phyloP scores from a whole-genome alignment of 2,888 invertebrate species.

The Cosmia pyralina region DNA sequence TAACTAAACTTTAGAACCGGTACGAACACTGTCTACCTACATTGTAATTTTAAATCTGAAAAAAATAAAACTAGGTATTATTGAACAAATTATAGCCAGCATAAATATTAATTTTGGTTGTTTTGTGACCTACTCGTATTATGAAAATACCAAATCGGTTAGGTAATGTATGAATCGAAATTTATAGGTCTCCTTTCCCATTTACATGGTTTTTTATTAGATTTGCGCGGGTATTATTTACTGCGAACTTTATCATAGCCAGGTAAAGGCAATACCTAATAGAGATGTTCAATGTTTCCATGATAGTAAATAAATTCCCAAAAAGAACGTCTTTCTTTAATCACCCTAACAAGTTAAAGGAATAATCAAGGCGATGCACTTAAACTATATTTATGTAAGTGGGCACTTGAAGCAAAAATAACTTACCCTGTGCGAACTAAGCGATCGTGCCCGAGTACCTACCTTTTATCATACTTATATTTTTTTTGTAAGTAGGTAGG shows the following conservation, averaged over 20 bases:
- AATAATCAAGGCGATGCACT: conserved; percentile 56
- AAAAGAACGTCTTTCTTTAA: conserved; percentile 21
- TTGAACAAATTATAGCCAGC: background rate
- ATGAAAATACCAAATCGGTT: conserved; percentile 5
- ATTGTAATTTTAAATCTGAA: conserved; percentile 1
- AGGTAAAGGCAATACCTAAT: background rate
- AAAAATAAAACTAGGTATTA: background rate
- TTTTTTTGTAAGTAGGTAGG: conserved; percentile 18
- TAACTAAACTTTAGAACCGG: conserved; percentile 1
- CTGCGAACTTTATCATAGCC: background rate
- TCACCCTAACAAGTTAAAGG: conserved; percentile 27
- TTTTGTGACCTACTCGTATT: conserved; percentile 11
- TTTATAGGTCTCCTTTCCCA: background rate
- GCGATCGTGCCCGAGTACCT: conserved; percentile 15
- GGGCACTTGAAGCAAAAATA: conserved; percentile 50
- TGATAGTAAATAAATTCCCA: background rate
- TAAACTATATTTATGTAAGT: conserved; percentile 59
- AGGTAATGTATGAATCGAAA: background rate
- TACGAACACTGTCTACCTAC: conserved; percentile 14
- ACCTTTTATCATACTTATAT: conserved; percentile 19
- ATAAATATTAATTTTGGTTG: conserved; percentile 2
- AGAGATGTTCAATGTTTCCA: no score
- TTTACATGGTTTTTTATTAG: background rate
- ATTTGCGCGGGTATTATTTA: conserved; percentile 1
- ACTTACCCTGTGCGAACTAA: conserved; percentile 45